Evolutionary conservation across 2,113 vertebrate genomes (phyloP).

Genomic region (Callospermophilus lateralis): DNA sequence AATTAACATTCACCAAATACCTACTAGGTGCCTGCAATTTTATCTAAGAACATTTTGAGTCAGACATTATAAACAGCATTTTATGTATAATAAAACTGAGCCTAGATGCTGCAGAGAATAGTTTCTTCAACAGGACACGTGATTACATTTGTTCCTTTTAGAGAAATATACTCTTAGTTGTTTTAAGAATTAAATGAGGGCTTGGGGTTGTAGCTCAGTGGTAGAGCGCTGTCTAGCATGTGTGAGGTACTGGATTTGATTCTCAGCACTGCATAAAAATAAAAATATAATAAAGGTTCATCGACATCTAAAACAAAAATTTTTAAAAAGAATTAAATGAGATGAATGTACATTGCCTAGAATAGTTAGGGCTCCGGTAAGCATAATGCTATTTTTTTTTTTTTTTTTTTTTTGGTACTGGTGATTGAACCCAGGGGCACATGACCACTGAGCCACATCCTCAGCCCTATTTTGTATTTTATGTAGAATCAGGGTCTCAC

Average conservation of each 20-base stretch:
- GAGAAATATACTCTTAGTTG: not conserved
- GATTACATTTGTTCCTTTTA: not conserved
- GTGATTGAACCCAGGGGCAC: too few relatives aligned
- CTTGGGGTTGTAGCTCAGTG: too few relatives aligned
- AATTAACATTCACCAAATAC: not conserved
- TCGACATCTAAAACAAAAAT: too few relatives aligned
- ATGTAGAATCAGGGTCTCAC: too few relatives aligned
- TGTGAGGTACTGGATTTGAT: too few relatives aligned
- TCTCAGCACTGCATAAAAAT: too few relatives aligned
- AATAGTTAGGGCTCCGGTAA: not conserved
- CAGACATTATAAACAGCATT: not conserved
- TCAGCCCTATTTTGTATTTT: too few relatives aligned
- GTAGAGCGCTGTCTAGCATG: too few relatives aligned
- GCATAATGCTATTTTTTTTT: not conserved
- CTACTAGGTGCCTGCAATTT: not conserved
- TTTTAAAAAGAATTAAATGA: not conserved
- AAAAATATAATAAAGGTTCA: too few relatives aligned
- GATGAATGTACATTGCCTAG: not conserved
- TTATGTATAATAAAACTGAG: not conserved
- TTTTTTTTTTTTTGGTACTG: too few relatives aligned
- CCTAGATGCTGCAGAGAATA: not conserved
- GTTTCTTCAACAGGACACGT: not conserved
- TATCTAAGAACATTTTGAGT: not conserved
- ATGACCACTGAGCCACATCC: too few relatives aligned
- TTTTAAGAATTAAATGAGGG: conserved; percentile 37